These are phyloP conservation scores for Erythrocercus mccallii DNA, from an alignment of 2,113 vertebrate genomes.

Conservation along the genomic window DNA sequence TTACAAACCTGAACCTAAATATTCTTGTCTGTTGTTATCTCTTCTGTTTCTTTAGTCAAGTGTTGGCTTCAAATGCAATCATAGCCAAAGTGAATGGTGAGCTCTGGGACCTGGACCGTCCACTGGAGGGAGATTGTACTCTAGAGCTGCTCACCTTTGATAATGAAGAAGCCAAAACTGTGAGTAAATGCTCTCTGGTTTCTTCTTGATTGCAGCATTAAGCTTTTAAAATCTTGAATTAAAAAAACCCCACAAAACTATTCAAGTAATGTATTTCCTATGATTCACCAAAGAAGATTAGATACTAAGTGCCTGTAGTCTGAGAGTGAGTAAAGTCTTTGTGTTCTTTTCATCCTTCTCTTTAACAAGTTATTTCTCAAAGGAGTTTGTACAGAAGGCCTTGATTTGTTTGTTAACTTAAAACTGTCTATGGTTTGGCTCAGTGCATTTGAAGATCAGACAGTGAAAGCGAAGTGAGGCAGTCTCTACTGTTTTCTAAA, in stretches of 20 bases:
- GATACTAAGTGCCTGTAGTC: not conserved
- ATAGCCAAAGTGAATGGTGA: slow-evolving; percentile 75
- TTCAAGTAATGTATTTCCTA: not conserved
- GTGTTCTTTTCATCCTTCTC: not conserved
- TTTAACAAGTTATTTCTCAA: not conserved
- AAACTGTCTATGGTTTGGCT: not conserved
- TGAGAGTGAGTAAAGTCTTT: not conserved
- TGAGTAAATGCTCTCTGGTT: slow-evolving; percentile 46
- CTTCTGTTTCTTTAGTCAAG: slow-evolving; percentile 42
- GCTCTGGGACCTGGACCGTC: slow-evolving; percentile 79
- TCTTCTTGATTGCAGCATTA: not conserved
- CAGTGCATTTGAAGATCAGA: not conserved
- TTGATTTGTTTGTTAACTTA: not conserved
- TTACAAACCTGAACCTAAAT: not conserved
- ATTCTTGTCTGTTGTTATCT: not conserved
- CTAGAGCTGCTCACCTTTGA: slow-evolving; percentile 76
- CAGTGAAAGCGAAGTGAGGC: not conserved
- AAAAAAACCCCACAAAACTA: not conserved
- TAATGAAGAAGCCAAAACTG: slow-evolving; percentile 74
- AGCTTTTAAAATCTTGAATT: not conserved
- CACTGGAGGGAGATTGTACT: slow-evolving; percentile 66
- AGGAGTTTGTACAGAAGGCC: accelerated
- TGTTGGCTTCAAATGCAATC: slow-evolving; percentile 67
- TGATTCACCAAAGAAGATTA: not conserved
- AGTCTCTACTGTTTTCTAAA: not conserved